Conservation (phyloP, 64 coral and sea anemone genomes). For the Trachythela sp. region DNA sequence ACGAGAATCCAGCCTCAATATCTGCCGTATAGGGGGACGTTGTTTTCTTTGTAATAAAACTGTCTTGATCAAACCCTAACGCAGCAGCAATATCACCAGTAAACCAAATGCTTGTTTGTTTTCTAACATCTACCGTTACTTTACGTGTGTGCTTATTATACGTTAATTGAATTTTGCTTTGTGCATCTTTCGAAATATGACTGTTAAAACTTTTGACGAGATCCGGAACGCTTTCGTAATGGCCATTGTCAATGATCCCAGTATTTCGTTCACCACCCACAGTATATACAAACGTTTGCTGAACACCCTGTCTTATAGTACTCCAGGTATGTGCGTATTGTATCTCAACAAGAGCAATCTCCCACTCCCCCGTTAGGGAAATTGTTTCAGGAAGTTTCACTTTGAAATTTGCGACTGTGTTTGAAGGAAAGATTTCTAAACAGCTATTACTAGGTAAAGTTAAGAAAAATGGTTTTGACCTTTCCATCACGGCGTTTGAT, state of each 20-base stretch:
- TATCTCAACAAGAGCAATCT: constrained; percentile 35
- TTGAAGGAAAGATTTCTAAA: constrained; percentile 34
- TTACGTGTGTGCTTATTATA: too few relatives aligned
- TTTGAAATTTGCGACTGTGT: constrained; percentile 39
- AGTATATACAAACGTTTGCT: background rate
- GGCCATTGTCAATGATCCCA: background rate
- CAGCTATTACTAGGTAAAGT: constrained; percentile 46
- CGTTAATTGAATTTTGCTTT: background rate
- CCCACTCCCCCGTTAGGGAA: constrained; percentile 5
- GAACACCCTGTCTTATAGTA: background rate
- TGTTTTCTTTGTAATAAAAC: background rate
- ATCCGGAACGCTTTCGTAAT: background rate
- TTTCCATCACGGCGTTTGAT: background rate
- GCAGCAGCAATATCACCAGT: constrained; percentile 8
- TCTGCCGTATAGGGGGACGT: background rate
- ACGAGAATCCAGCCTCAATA: background rate
- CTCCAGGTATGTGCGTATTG: constrained; percentile 45
- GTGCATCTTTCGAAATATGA: background rate
- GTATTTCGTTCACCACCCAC: background rate
- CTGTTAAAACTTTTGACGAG: background rate
- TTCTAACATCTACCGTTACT: too few relatives aligned
- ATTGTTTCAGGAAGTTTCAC: constrained; percentile 23
- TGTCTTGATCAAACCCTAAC: background rate
- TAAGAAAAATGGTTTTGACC: constrained; percentile 10
- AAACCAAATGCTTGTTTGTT: too few relatives aligned